phyloP scores from a whole-genome alignment of 2,888 invertebrate genomes.

The Torymus auratus region DNA sequence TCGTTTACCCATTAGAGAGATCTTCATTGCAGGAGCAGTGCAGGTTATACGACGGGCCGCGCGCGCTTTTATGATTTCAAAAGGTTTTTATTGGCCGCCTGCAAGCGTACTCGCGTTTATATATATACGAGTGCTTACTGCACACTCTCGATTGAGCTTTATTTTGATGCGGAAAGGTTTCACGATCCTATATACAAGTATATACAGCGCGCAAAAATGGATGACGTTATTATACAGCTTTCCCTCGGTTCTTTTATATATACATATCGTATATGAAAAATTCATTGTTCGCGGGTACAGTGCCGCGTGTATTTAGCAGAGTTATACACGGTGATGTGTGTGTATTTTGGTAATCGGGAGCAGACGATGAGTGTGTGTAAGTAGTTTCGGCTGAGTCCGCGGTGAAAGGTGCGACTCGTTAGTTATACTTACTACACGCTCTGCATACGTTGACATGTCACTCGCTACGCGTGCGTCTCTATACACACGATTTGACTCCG shows the following conservation, averaged over 20 bases:
- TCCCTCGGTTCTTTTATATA: no score
- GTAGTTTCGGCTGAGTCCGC: not conserved
- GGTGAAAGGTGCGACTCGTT: slow-evolving; percentile 47
- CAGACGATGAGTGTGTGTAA: not conserved
- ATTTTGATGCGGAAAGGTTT: no score
- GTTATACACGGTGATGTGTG: no score
- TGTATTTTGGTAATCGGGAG: slow-evolving; percentile 28
- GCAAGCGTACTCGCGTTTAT: no score
- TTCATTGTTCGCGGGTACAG: no score
- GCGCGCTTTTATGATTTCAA: slow-evolving; percentile 44
- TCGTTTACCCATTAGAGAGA: slow-evolving; percentile 49
- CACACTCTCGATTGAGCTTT: no score
- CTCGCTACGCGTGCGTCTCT: not conserved
- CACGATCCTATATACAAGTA: no score
- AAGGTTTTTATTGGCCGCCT: slow-evolving; percentile 34
- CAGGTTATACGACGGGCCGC: slow-evolving; percentile 19
- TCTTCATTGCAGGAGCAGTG: slow-evolving; percentile 26
- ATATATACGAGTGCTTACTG: no score
- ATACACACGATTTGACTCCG: slow-evolving; percentile 25
- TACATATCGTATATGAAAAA: no score
- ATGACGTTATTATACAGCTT: no score
- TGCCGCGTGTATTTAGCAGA: no score
- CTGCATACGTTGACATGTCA: slow-evolving; percentile 28
- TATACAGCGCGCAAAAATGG: no score
- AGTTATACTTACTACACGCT: not conserved